phyloP scores from a whole-genome alignment of 37 sponge, comb jelly and placozoan species.

The Cladorhizidae sp. region DNA sequence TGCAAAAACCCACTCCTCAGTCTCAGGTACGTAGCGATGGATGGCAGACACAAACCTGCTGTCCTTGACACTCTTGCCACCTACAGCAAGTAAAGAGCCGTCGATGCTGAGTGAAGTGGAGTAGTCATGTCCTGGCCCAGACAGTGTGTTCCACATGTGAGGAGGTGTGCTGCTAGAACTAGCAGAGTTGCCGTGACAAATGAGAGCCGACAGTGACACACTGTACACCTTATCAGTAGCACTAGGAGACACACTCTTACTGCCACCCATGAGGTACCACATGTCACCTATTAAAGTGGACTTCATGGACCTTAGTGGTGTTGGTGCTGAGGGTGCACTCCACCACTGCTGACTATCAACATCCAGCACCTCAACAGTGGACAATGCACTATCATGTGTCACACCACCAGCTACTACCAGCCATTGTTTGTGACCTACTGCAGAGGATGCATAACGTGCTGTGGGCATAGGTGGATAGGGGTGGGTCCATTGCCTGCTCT shows the following conservation, averaged over 20 bases:
- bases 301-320: neutral
- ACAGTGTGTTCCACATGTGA: neutral
- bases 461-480: slow-evolving; percentile 36
- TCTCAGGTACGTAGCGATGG: slow-evolving; percentile 17
- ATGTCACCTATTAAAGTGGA: neutral
- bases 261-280: slow-evolving; percentile 13
- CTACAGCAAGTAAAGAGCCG: slow-evolving; percentile 3
- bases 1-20: slow-evolving; percentile 8
- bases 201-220: neutral
- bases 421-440: neutral
- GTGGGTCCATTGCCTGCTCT: neutral
- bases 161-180: too few relatives aligned
- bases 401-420: slow-evolving; percentile 17
- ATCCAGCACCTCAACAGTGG: neutral
- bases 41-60: neutral
- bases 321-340: neutral
- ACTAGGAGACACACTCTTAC: neutral
- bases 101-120: slow-evolving; percentile 10
- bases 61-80: neutral
- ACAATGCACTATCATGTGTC: neutral
- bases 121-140: neutral
- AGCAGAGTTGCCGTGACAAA: slow-evolving; percentile 3
- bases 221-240: neutral
- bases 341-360: neutral
- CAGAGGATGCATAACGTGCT: neutral